These are phyloP conservation scores for Phenganax stokvisi DNA, from an alignment of 92 coral and sea anemone genomes.

Conservation along the genomic window DNA sequence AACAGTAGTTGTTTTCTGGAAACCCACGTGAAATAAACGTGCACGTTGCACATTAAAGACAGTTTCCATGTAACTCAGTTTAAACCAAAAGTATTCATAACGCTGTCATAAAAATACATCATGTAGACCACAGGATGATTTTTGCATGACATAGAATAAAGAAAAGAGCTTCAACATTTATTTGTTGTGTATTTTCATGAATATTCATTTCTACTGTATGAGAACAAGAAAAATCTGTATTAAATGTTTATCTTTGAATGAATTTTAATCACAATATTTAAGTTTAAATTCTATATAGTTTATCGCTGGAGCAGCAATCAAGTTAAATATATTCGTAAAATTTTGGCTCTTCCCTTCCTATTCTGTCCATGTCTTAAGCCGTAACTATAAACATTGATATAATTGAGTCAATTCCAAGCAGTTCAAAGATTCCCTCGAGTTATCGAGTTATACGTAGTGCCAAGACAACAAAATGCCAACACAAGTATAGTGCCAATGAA, in stretches of 20 bases:
- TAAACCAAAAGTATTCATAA: no score
- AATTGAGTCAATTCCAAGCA: conserved; percentile 1
- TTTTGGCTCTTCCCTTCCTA: neutral
- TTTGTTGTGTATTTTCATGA: no score
- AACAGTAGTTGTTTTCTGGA: no score
- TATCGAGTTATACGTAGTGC: no score
- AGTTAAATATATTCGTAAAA: neutral
- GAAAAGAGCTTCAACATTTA: no score
- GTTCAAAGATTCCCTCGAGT: neutral
- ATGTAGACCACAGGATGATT: no score
- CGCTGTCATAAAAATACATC: no score
- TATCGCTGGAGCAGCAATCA: neutral
- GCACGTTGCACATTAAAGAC: no score
- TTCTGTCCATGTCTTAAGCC: neutral
- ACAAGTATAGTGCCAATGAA: conserved; percentile 10
- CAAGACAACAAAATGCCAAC: neutral
- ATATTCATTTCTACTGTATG: no score
- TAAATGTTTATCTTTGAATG: neutral
- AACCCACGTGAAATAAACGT: no score
- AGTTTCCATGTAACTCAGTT: no score
- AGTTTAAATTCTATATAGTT: neutral
- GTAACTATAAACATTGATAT: conserved; percentile 4
- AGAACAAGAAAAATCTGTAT: neutral
- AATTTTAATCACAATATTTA: neutral
- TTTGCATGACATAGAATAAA: no score